phyloP scores from a whole-genome alignment of 2,888 invertebrate genomes.

The Hypselothyrea guttata region DNA sequence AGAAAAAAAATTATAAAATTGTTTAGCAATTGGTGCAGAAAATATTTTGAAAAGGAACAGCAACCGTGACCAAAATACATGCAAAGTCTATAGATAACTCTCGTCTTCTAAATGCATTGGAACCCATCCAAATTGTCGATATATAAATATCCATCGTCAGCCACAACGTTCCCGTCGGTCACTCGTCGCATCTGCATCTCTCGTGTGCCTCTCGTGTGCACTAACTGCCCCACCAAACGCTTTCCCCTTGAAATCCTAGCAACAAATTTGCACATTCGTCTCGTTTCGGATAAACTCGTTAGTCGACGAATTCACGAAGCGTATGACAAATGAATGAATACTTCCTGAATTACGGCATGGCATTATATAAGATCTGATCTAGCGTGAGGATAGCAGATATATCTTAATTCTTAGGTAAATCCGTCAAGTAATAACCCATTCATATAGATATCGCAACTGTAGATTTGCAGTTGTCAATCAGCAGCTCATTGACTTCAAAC shows the following conservation, averaged over 20 bases:
- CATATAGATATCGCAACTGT: neutral
- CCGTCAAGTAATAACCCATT: conserved; percentile 17
- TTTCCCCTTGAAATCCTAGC: conserved; percentile 8
- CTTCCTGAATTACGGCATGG: conserved; percentile 68
- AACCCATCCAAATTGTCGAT: conserved; percentile 80
- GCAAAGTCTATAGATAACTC: conserved; percentile 72
- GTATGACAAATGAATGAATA: conserved; percentile 71
- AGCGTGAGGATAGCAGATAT: conserved; percentile 31
- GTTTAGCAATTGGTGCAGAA: conserved; percentile 60
- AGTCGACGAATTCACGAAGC: conserved; percentile 25
- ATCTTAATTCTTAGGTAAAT: conserved; percentile 2
- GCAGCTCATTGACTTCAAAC: conserved; percentile 3
- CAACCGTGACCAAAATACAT: conserved; percentile 75
- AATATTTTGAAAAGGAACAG: conserved; percentile 59
- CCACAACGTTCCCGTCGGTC: conserved; percentile 52
- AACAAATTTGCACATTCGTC: conserved; percentile 5
- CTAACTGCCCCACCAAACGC: neutral
- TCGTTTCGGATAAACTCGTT: conserved; percentile 12
- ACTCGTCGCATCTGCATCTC: conserved; percentile 62
- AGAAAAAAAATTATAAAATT: neutral
- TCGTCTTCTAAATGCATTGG: conserved; percentile 81
- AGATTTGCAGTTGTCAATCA: conserved; percentile 55
- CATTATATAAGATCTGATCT: conserved; percentile 39
- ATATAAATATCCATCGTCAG: conserved; percentile 80
- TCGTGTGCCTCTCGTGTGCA: conserved; percentile 54